A percentile compares a stretch with the other conserved stretches of the same genome.
Conservation (phyloP, 2,888 invertebrate species). For the Helleia helle region DNA sequence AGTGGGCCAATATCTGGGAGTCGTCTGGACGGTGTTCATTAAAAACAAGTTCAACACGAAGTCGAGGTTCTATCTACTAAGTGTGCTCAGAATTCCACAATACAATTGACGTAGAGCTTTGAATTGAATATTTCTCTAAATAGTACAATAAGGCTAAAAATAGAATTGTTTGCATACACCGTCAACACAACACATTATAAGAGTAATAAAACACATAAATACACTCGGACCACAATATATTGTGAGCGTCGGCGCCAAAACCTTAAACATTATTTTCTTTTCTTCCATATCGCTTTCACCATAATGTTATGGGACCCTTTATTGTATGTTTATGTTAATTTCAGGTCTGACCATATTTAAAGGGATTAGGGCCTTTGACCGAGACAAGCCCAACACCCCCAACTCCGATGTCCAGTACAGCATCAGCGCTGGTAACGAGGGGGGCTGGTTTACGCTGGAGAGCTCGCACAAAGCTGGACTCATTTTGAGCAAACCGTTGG, state of each 20-base stretch:
- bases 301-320: no score
- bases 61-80: no score
- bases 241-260: background rate
- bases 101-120: no score
- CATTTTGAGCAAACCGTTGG: constrained; percentile 81
- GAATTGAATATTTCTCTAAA: no score
- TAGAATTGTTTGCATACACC: no score
- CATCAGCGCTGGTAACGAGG: constrained; percentile 79
- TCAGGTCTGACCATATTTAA: constrained; percentile 86
- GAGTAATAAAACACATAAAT: constrained; percentile 1
- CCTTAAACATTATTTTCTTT: background rate
- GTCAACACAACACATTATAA: no score
- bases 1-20: no score
- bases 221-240: background rate
- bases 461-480: constrained; percentile 85
- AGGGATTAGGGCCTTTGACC: constrained; percentile 85
- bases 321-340: no score
- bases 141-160: no score
- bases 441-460: constrained; percentile 85
- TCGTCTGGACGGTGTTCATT: no score
- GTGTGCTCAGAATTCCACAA: no score
- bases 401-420: constrained; percentile 90
- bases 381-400: constrained; percentile 90
- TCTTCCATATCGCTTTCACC: background rate
- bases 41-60: no score